phyloP scores from a whole-genome alignment of 2,888 invertebrate genomes.

The Resseliella maxima region DNA sequence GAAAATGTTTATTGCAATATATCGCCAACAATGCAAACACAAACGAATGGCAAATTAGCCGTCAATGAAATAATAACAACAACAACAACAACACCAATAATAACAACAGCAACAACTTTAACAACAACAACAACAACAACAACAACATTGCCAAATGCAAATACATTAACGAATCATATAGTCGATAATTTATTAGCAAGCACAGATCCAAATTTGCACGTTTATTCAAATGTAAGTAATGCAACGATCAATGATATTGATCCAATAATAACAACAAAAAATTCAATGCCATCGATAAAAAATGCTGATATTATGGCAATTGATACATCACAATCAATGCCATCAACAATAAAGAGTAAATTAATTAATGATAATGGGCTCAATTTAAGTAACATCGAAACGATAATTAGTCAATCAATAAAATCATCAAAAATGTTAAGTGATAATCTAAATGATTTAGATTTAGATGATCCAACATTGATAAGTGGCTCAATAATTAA shows the following conservation, averaged over 20 bases:
- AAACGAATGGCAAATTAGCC: constrained; percentile 58
- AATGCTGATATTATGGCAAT: neutral
- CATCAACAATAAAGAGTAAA: constrained; percentile 59
- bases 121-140: too few species aligned
- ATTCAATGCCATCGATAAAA: constrained; percentile 51
- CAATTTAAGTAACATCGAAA: constrained; percentile 22
- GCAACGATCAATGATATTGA: constrained; percentile 61
- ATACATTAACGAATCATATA: neutral
- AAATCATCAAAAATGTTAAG: constrained; percentile 65
- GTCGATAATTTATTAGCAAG: neutral
- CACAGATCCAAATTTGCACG: constrained; percentile 64
- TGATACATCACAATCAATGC: constrained; percentile 58
- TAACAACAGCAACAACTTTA: neutral
- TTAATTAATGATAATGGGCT: neutral
- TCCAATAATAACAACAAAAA: constrained; percentile 61
- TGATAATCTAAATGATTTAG: constrained; percentile 64
- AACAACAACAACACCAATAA: neutral
- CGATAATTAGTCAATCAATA: constrained; percentile 28
- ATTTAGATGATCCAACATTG: constrained; percentile 66
- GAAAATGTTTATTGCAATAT: constrained; percentile 65
- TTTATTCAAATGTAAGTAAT: constrained; percentile 64
- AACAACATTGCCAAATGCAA: neutral
- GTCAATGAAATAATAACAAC: constrained; percentile 31
- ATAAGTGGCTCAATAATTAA: constrained; percentile 63
- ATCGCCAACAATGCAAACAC: constrained; percentile 60